Conservation (phyloP, 2,797 vertebrate species). For the Euthynnus affinis region DNA sequence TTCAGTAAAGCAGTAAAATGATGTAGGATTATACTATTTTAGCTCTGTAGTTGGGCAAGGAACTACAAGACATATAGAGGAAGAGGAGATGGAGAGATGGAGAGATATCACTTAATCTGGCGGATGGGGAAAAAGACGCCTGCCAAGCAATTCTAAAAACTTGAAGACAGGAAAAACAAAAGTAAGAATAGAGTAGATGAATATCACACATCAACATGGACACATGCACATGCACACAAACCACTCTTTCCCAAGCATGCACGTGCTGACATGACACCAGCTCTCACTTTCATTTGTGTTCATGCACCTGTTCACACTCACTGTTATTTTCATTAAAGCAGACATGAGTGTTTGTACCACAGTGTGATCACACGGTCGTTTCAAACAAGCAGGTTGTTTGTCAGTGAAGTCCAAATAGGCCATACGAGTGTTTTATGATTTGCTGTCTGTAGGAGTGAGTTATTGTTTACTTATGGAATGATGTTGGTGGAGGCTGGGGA, state of each 20-base stretch:
- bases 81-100: constrained; percentile 62
- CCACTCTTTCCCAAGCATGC: constrained; percentile 10
- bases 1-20: constrained; percentile 9
- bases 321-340: constrained; percentile 47
- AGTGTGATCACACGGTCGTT: constrained; percentile 8
- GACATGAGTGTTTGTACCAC: constrained; percentile 12
- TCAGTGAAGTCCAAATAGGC: neutral
- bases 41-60: constrained; percentile 42
- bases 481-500: neutral
- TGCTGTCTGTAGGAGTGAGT: neutral
- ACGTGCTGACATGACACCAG: constrained; percentile 50
- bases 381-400: neutral
- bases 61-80: constrained; percentile 52
- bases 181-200: constrained; percentile 6
- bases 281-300: constrained; percentile 65
- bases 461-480: neutral
- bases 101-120: constrained; percentile 44
- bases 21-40: constrained; percentile 33
- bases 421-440: neutral
- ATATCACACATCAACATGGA: neutral
- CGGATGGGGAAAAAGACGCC: constrained; percentile 37
- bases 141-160: constrained; percentile 52
- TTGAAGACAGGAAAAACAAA: constrained; percentile 9
- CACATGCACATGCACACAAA: constrained; percentile 13
- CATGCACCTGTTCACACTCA: constrained; percentile 59